Base-by-base conservation (phyloP, 2,888 invertebrate genomes). In the Drosophila multiciliata region DNA sequence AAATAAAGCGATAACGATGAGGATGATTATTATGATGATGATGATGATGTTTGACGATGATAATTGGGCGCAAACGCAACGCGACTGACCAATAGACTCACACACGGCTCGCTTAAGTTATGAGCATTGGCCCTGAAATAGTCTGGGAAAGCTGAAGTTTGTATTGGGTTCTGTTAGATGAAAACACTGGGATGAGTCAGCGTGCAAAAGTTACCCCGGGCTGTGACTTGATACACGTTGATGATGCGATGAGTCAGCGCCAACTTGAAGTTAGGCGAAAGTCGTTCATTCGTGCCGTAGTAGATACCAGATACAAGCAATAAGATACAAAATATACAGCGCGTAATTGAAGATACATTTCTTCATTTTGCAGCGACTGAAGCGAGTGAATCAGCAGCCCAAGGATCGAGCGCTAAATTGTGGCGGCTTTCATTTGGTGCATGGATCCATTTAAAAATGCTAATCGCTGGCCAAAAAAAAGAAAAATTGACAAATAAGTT, bases 211-310 rank as follows among this genome's bases (percentile, higher is more conserved):
- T 84, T 75, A 83, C 66, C 11, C 26, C 65, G 65, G 8, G 75
- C 59, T 49, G 65, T 33, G 63, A 67, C 66, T 71, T 52, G 79
- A 70, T 72, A 45, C 63, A 35, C 49, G 49, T 15, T 15, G 23
- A 45, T 23, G 23, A 26, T 32, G 52, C 26, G 73, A 66, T 78
- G 78, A 80, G 38, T 80, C 81, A 73, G 58, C 55, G 50, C 33
- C 75, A 70, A 77, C 32, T 73, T 66, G 82, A 55, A 60, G 57
- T 87, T 88, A 83, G 90, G 81, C 88, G 90, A 88, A 88, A 90
- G 87, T 84, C 76, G 80, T 69, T 54, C 70, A 68, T 73, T 66
- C 68, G 68, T 50, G 42, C n/a, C 36, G 49, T 63, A 49, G 45
- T 45, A 66, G 66, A 62, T 66, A 73, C 73, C 55, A 42, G 64